phyloP scores from a whole-genome alignment of 2,113 vertebrate genomes.

The Chlamydotis undulata region DNA sequence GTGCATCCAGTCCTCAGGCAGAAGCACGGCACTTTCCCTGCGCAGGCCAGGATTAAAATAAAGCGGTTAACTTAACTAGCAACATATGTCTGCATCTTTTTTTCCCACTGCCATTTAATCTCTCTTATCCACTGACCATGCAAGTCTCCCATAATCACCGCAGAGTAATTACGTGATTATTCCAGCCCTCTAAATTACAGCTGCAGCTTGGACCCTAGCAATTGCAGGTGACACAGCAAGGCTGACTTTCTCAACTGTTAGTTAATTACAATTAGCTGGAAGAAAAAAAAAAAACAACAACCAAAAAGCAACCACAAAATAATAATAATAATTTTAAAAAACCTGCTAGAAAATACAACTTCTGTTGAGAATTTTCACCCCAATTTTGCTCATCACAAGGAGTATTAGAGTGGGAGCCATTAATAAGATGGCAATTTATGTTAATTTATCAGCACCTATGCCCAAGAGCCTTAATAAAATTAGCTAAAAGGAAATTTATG shows the following conservation, averaged over 20 bases:
- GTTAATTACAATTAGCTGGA: constrained; percentile 45
- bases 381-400: background rate
- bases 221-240: constrained; percentile 41
- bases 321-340: background rate
- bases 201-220: constrained; percentile 47
- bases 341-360: background rate
- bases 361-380: constrained; percentile 10
- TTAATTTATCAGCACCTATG: constrained; percentile 37
- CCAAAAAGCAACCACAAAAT: background rate
- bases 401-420: constrained; percentile 9
- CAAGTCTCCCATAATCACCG: constrained; percentile 45
- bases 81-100: constrained; percentile 55
- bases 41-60: constrained; percentile 16
- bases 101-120: constrained; percentile 44
- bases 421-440: constrained; percentile 47
- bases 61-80: constrained; percentile 47
- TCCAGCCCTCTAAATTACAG: constrained; percentile 66
- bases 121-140: constrained; percentile 63
- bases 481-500: constrained; percentile 23
- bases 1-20: background rate
- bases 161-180: constrained; percentile 70
- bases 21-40: background rate
- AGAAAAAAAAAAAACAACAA: background rate
- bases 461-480: constrained; percentile 16
- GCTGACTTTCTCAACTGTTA: constrained; percentile 16